Conservation (phyloP, 2,888 invertebrate genomes). For the Rhagophthalmus giganteus region DNA sequence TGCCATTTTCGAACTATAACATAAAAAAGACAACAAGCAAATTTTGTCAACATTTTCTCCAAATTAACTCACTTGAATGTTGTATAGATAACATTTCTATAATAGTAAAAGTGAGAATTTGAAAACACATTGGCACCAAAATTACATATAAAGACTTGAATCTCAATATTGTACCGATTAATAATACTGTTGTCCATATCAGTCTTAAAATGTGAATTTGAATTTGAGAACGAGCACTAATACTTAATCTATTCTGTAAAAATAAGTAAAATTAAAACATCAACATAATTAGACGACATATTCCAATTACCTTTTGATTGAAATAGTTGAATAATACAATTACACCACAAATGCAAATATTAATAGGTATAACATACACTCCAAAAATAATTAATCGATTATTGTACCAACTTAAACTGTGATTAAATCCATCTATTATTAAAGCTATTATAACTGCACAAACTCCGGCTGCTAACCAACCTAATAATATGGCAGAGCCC, state of each 20-base stretch:
- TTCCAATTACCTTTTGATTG: conserved; percentile 20
- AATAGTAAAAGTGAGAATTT: conserved; percentile 26
- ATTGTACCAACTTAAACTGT: conserved; percentile 65
- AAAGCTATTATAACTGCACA: conserved; percentile 48
- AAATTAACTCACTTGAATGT: conserved; percentile 30
- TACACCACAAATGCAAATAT: conserved; percentile 48
- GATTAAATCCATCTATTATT: conserved; percentile 51
- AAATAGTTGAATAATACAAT: conserved; percentile 43
- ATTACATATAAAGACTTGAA: conserved; percentile 33
- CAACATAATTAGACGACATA: background rate
- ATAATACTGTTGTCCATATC: conserved; percentile 33
- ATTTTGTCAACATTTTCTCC: no score
- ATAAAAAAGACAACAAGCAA: no score
- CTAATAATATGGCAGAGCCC: conserved; percentile 37
- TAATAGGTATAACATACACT: conserved; percentile 53
- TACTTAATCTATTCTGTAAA: conserved; percentile 3
- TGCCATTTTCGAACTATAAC: conserved; percentile 32
- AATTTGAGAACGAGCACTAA: conserved; percentile 21
- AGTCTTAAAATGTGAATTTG: conserved; percentile 32
- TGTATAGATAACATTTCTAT: conserved; percentile 28
- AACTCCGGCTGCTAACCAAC: conserved; percentile 41
- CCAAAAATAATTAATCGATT: conserved; percentile 59
- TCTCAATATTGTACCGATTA: conserved; percentile 30
- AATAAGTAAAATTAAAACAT: background rate
- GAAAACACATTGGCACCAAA: conserved; percentile 33